Evolutionary conservation across 2,888 invertebrate species (phyloP), one percentile per base, ranked within the genome.

Genomic region (Drosophila melanosoma): DNA sequence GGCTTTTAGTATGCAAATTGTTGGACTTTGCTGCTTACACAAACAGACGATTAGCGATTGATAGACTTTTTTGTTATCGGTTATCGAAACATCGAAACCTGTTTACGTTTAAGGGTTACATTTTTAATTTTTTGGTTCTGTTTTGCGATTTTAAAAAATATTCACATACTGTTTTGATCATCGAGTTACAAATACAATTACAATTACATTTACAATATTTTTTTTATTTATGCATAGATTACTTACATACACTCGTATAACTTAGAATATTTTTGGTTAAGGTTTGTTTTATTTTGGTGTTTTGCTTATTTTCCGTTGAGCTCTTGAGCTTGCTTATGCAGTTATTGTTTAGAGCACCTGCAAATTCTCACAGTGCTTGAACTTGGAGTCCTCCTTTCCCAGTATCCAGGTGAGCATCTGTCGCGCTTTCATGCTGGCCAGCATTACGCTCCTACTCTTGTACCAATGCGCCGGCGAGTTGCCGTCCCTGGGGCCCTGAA

Each of bases 391-490:
- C 92, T 98, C 97, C 90, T 97, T 97, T 54, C 97, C 97, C 91
- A 97, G 96, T 58, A 98, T 95, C 97, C 97, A 97, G 26, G 97
- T 97, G 79, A 98, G 95, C 97, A 97, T 97, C 93, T 97, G 97
- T 58, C 97, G 94, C 0, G 97, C 97, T 91, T 97, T 97, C 96
- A 97, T 97, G 93, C 97, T 97, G 5, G 97, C 97, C 82, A 97
- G 94, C 26, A 97, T 96, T 3, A 97, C 96, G 1, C 97, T 97
- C 70, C 97, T 94, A 69, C 96, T 97, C 90, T 97, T 97, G 94
- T 97, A 97, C 97, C 97, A 97, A 82, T 96, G 96, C 0, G 95
- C 95, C 32, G 95, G 95, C 0, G 95, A 95, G 52, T 80, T 85
- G 1, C 93, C 93, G 66, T 93, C 93, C 65, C 93, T 91, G 67